These are phyloP conservation scores for Heliconius eleuchia DNA, from an alignment of 1,140 invertebrate genomes.

Conservation along the genomic window DNA sequence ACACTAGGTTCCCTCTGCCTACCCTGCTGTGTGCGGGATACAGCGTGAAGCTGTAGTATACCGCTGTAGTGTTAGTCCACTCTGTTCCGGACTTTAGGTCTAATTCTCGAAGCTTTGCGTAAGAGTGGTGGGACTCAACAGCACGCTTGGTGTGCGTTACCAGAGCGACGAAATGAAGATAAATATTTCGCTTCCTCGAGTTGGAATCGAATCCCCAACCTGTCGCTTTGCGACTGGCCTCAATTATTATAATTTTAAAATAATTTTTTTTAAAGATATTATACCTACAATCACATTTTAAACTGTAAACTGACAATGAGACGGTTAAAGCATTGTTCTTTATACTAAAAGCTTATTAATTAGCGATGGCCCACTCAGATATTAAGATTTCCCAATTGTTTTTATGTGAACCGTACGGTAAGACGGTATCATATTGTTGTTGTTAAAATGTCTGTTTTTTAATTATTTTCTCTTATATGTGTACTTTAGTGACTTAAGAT, in stretches of 20 bases:
- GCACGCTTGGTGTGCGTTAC: too few species aligned
- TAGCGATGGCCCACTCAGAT: slow-evolving; percentile 51
- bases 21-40: too few species aligned
- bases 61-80: too few species aligned
- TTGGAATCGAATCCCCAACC: background rate
- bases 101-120: slow-evolving; percentile 4
- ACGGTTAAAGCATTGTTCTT: slow-evolving; percentile 43
- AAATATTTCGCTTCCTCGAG: background rate
- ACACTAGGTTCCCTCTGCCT: too few species aligned
- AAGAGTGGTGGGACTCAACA: background rate
- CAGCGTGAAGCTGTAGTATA: too few species aligned
- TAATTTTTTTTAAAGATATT: background rate
- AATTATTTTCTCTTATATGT: background rate
- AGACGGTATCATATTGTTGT: slow-evolving; percentile 43
- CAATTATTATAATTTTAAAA: too few species aligned
- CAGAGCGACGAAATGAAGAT: background rate
- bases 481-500: too few species aligned
- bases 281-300: background rate
- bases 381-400: slow-evolving; percentile 47
- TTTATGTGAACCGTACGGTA: slow-evolving; percentile 46
- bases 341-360: slow-evolving; percentile 46
- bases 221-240: too few species aligned
- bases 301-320: slow-evolving; percentile 34
- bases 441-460: slow-evolving; percentile 27
- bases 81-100: background rate